These are phyloP conservation scores for Sussaba pulchella DNA, from an alignment of 2,888 invertebrate genomes.

Conservation along the genomic window DNA sequence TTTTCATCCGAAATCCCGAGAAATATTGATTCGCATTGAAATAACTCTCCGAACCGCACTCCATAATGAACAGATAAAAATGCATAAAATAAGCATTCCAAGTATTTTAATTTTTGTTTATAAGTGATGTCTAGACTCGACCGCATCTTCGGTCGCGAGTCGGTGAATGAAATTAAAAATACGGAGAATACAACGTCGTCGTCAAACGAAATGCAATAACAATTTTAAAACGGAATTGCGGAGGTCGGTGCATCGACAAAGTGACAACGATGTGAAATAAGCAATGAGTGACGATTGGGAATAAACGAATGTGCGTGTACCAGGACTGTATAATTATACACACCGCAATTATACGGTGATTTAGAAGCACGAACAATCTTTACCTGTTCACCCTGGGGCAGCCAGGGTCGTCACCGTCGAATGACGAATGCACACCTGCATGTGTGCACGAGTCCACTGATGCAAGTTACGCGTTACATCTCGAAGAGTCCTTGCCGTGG, in stretches of 20 bases:
- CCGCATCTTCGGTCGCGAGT: no score
- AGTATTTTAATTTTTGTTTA: no score
- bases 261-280: background rate
- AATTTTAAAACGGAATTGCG: constrained; percentile 55
- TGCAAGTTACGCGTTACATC: constrained; percentile 32
- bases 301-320: background rate
- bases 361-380: constrained; percentile 61
- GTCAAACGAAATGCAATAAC: constrained; percentile 32
- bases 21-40: no score
- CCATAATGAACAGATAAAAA: no score
- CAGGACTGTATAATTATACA: constrained; percentile 28
- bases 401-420: constrained; percentile 66
- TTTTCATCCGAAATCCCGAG: no score
- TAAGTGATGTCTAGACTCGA: no score
- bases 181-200: constrained; percentile 1
- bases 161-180: no score
- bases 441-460: constrained; percentile 20
- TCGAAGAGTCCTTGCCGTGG: constrained; percentile 43
- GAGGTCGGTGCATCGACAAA: constrained; percentile 48
- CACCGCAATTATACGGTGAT: constrained; percentile 55
- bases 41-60: no score
- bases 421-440: constrained; percentile 66
- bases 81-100: no score
- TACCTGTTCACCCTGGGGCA: constrained; percentile 62
- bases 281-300: background rate